A percentile compares a stretch with the other conserved stretches of the same genome.
Conservation (phyloP, 1,140 invertebrate species). For the Parasteatoda tepidariorum region DNA sequence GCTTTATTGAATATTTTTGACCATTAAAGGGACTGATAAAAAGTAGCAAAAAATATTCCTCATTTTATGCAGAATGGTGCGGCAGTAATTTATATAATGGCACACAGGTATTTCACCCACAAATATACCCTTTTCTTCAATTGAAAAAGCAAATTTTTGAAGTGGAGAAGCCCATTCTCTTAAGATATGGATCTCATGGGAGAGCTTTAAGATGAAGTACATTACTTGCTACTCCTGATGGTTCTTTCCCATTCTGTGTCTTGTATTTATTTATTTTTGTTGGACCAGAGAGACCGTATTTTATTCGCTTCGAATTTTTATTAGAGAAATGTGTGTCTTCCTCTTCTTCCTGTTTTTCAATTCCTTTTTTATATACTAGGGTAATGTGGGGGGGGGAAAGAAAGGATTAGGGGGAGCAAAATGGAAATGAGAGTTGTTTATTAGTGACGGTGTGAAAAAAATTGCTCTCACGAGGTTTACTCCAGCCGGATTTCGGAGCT, state of each 20-base stretch:
- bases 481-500: no score
- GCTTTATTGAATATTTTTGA: no score
- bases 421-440: constrained; percentile 47
- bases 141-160: constrained; percentile 49
- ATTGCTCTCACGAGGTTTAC: not conserved
- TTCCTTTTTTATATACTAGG: not conserved
- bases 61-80: no score
- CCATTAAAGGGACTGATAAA: no score
- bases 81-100: no score
- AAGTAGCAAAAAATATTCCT: no score
- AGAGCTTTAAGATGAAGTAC: constrained; percentile 20
- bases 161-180: constrained; percentile 20
- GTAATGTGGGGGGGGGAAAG: constrained; percentile 8
- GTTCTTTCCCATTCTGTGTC: constrained; percentile 47
- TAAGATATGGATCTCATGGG: constrained; percentile 45
- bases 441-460: constrained; percentile 43
- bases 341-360: not conserved
- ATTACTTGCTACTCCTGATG: constrained; percentile 33
- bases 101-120: no score
- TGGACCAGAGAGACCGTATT: constrained; percentile 18
- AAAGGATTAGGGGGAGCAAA: not conserved
- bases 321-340: no score
- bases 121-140: not conserved
- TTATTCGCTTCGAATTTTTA: constrained; percentile 43
- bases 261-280: constrained; percentile 45